These are phyloP conservation scores for Solea senegalensis DNA, from an alignment of 2,113 vertebrate species.

Conservation along the genomic window DNA sequence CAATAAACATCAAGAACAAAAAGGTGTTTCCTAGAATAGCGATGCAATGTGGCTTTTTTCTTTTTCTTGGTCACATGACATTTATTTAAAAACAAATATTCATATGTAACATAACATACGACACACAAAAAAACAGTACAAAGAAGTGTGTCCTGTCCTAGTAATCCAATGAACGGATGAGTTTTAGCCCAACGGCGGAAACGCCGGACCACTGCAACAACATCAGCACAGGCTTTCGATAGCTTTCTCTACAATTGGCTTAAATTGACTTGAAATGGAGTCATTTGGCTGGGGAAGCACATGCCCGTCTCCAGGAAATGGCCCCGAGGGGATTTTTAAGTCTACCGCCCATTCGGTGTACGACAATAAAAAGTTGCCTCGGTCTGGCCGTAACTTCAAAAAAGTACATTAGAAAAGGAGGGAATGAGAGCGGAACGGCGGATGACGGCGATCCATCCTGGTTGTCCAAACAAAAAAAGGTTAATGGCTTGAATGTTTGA, in stretches of 20 bases:
- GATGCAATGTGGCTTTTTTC: too few relatives aligned
- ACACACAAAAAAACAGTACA: too few relatives aligned
- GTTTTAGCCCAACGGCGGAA: conserved; percentile 27
- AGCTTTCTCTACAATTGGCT: conserved; percentile 53
- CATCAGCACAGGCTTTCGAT: conserved; percentile 31
- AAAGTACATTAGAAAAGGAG: conserved; percentile 26
- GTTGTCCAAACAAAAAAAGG: conserved; percentile 65
- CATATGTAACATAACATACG: too few relatives aligned
- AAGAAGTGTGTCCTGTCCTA: too few relatives aligned
- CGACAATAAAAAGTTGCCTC: conserved; percentile 50
- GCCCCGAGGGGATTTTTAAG: conserved; percentile 42
- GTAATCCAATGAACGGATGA: background rate
- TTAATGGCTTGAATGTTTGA: conserved; percentile 72
- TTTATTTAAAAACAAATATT: too few relatives aligned
- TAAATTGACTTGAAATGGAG: conserved; percentile 55
- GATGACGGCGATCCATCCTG: conserved; percentile 52
- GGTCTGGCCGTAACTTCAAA: conserved; percentile 22
- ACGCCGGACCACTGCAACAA: conserved; percentile 13
- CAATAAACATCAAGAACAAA: too few relatives aligned
- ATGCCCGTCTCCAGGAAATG: conserved; percentile 54
- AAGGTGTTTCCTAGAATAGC: too few relatives aligned
- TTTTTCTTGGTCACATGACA: too few relatives aligned
- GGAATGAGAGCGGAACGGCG: conserved; percentile 47
- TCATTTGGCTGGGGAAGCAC: conserved; percentile 57
- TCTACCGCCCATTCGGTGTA: conserved; percentile 24